phyloP scores from a whole-genome alignment of 2,797 vertebrate genomes.

The Peromyscus nudipes region DNA sequence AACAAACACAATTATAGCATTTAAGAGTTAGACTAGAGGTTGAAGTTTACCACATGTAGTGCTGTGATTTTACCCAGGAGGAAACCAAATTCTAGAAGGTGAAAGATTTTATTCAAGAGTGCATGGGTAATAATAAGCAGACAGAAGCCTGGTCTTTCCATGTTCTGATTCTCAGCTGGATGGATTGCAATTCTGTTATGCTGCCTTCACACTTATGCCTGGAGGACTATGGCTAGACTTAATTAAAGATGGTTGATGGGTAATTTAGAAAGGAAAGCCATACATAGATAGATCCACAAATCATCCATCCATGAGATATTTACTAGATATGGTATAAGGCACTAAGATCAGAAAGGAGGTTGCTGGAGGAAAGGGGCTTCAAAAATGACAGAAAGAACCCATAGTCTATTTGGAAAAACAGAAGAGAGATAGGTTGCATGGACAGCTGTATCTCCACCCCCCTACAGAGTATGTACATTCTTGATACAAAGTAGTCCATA shows the following conservation, averaged over 20 bases:
- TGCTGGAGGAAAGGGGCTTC: neutral
- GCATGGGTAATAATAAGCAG: neutral
- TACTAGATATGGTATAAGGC: neutral
- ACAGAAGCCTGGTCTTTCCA: neutral
- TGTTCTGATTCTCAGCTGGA: neutral
- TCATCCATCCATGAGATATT: neutral
- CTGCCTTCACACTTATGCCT: neutral
- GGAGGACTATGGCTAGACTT: neutral
- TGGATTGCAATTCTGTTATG: neutral
- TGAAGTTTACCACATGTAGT: neutral
- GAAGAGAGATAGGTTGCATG: too few species aligned
- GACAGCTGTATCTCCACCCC: neutral
- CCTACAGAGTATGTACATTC: neutral
- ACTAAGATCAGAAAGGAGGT: neutral
- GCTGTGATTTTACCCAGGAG: neutral
- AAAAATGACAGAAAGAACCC: neutral
- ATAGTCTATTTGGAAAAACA: neutral
- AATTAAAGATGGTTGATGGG: neutral
- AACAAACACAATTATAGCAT: neutral
- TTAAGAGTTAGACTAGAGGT: constrained; percentile 25
- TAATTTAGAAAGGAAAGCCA: neutral
- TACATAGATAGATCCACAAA: neutral
- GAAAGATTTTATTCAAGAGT: neutral
- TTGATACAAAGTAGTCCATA: neutral
- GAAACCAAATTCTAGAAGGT: neutral